Conservation (phyloP, 2,113 vertebrate genomes). For the Butorides virescens region DNA sequence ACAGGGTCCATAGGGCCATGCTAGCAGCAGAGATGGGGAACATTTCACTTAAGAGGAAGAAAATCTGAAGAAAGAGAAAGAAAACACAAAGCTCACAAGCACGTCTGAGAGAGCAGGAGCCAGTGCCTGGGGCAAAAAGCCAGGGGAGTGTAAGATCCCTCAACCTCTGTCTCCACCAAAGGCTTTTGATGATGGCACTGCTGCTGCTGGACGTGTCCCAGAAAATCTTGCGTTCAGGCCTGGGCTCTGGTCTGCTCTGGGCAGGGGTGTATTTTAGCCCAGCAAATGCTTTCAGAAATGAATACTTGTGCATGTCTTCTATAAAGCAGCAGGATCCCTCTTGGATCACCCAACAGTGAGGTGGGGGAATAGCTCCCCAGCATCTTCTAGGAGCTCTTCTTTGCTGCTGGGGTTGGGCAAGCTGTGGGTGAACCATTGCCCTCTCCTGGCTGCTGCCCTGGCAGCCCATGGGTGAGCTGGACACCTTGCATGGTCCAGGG, state of each 20-base stretch:
- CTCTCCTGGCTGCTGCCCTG: background rate
- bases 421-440: background rate
- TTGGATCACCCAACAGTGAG: background rate
- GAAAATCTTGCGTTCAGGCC: background rate
- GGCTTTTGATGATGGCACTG: background rate
- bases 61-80: background rate
- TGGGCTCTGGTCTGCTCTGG: background rate
- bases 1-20: fast-evolving
- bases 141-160: background rate
- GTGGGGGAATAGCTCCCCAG: background rate
- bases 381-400: background rate
- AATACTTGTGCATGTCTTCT: background rate
- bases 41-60: background rate
- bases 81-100: background rate
- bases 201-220: background rate
- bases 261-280: background rate
- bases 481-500: fast-evolving
- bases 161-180: background rate
- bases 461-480: background rate
- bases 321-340: background rate
- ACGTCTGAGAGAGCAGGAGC: background rate
- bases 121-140: background rate
- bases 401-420: background rate
- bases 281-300: background rate
- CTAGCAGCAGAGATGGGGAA: background rate